Base-by-base conservation (phyloP, 2,888 invertebrate species). In the Elysia crispata region DNA sequence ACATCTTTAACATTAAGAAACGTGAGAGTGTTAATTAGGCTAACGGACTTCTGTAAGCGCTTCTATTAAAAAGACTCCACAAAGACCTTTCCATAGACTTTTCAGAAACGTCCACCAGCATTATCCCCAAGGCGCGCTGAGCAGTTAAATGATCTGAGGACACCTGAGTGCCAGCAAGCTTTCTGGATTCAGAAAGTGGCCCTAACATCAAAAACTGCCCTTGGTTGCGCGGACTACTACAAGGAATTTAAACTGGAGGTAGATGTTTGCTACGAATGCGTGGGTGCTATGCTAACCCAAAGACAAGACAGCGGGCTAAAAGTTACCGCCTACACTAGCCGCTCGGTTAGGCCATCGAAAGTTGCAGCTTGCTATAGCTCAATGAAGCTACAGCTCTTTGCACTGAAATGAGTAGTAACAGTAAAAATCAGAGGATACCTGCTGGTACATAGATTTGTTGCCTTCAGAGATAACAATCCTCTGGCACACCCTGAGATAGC, bases 231-330 rank as follows among this genome's bases (percentile, higher is more conserved):
- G 1, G 84, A 86, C 54, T 84, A 84, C 57, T 54, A 30, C 15
- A 50, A 54, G 23, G 81, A 83, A 15, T 87, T 77, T 62, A 76
- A 84, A 1, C 64, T 86, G 62, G 83, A 86, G 41, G 78, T 78
- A 8, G 86, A 85, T 76, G 85, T 82, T 6, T 78, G 81, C 50
- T 50, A 80, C 25, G 25, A 69, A 18, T 83, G 85, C 1, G 66
- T 86, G 1, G 84, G 85, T 8, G 84, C 82, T 5, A 79, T 86
- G 0, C 64, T 86, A 3, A 81, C 82, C n/a, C 85, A 86, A 60
- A 80, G 84, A 13, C 82, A 83, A 69, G 82, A 82, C 11, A 69
- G 64, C 0, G 60, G 79, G 20, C 30, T 18, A 0, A 69, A 41
- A 18, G 82, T 86, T 0, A 60, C 86, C 15, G 76, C 73, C 23